These are phyloP conservation scores for Drosophila punjabiensis DNA, from an alignment of 1,140 invertebrate genomes.

Conservation along the genomic window DNA sequence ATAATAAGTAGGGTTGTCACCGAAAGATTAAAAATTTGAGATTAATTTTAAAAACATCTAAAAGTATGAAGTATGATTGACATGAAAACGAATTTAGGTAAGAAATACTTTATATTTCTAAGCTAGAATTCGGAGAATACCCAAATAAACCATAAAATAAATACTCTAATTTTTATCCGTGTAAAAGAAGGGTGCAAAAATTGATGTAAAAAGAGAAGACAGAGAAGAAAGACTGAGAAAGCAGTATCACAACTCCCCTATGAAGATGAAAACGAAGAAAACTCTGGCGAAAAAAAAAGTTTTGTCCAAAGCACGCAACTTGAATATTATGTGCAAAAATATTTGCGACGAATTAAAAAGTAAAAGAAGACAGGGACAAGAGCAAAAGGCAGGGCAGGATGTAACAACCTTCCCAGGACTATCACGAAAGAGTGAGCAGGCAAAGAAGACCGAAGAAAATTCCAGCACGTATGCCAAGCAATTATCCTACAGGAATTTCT, in stretches of 20 bases:
- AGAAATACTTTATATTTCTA: background rate
- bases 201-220: background rate
- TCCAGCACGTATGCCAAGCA: conserved; percentile 60
- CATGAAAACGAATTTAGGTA: background rate
- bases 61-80: background rate
- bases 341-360: conserved; percentile 63
- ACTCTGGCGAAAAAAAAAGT: conserved; percentile 3
- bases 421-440: background rate
- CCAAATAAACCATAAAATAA: background rate
- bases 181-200: background rate
- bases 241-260: background rate
- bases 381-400: background rate
- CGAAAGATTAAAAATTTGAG: too few relatives aligned
- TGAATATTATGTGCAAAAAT: conserved; percentile 74
- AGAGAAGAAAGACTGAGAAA: background rate
- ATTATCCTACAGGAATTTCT: conserved; percentile 73
- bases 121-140: background rate
- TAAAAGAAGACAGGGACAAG: conserved; percentile 18
- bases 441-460: background rate
- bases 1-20: background rate
- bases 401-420: background rate
- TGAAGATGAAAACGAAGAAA: conserved; percentile 8
- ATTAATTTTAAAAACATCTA: background rate
- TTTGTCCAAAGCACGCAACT: conserved; percentile 59
- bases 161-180: background rate